Percentiles rank a stretch among this genome's conserved stretches.
Conservation (phyloP, 2,888 invertebrate species). For the Mantis religiosa region DNA sequence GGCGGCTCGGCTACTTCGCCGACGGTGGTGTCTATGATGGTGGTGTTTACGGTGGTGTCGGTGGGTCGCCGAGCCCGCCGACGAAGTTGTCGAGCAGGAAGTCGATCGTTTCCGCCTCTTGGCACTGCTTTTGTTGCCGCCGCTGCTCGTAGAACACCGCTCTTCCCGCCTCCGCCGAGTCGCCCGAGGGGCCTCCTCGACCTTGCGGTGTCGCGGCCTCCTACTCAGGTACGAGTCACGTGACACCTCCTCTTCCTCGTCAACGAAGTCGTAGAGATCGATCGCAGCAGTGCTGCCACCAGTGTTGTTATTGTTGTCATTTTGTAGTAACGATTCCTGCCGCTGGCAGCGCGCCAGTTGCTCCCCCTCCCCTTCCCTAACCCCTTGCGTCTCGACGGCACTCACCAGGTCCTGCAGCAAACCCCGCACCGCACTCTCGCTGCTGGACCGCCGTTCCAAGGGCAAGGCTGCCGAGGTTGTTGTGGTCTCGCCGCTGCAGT, state of each 20-base stretch:
- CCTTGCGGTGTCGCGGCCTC: constrained; percentile 30
- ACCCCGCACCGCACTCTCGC: constrained; percentile 21
- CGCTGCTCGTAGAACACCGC: constrained; percentile 44
- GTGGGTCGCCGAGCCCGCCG: constrained; percentile 32
- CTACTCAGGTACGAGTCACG: constrained; percentile 41
- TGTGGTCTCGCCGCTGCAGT: constrained; percentile 15
- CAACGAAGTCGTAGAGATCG: constrained; percentile 30
- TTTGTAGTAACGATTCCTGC: constrained; percentile 32
- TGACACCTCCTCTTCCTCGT: constrained; percentile 21
- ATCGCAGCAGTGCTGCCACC: constrained; percentile 30
- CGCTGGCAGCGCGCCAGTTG: constrained; percentile 35
- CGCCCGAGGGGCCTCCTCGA: constrained; percentile 31
- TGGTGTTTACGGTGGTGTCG: constrained; percentile 35
- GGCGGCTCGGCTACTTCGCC: constrained; percentile 31
- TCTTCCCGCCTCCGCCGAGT: constrained; percentile 32
- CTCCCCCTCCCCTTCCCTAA: constrained; percentile 36
- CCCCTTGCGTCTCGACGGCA: constrained; percentile 39
- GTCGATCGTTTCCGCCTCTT: constrained; percentile 40
- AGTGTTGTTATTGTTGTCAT: neutral
- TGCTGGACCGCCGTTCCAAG: neutral
- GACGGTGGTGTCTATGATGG: constrained; percentile 34
- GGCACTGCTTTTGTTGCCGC: constrained; percentile 30
- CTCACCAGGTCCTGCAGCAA: constrained; percentile 35
- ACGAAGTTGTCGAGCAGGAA: constrained; percentile 38
- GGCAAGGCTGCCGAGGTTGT: constrained; percentile 19